Conservation (phyloP, 1,140 invertebrate genomes). For the Trinorchestia longiramus region DNA sequence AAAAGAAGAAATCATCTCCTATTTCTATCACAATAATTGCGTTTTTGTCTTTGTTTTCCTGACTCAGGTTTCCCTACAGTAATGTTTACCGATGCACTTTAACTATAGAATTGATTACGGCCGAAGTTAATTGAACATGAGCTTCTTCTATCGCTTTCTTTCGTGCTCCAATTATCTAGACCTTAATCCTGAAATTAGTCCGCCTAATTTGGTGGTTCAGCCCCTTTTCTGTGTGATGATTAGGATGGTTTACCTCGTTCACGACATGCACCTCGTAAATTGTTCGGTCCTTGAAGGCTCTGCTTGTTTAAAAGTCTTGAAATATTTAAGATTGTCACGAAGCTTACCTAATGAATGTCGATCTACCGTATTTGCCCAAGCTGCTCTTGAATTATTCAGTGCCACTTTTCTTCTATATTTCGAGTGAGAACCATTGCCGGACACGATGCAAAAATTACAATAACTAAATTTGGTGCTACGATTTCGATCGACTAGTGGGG, state of each 20-base stretch:
- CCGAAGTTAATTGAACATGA: neutral
- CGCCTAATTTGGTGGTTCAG: neutral
- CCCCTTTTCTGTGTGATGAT: neutral
- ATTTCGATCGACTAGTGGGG: neutral
- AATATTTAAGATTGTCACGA: constrained; percentile 2
- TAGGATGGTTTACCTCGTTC: neutral
- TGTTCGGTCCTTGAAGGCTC: neutral
- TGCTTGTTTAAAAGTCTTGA: neutral
- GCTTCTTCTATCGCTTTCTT: neutral
- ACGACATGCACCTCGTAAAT: neutral
- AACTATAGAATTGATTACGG: neutral
- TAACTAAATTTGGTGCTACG: neutral
- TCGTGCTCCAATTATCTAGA: neutral
- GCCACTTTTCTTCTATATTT: neutral
- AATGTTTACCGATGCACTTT: neutral
- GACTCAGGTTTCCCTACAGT: neutral
- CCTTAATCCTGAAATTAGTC: neutral
- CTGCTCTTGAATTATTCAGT: neutral
- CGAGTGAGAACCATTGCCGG: neutral
- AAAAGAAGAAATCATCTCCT: too few relatives aligned
- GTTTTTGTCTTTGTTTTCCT: neutral
- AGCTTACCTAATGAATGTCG: neutral
- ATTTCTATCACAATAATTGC: neutral
- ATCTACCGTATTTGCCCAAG: neutral
- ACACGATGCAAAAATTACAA: neutral